Evolutionary conservation across 2,888 invertebrate species (phyloP), one percentile per base, ranked within the genome.

Genomic region (Caenorhabditis doughertyi): DNA sequence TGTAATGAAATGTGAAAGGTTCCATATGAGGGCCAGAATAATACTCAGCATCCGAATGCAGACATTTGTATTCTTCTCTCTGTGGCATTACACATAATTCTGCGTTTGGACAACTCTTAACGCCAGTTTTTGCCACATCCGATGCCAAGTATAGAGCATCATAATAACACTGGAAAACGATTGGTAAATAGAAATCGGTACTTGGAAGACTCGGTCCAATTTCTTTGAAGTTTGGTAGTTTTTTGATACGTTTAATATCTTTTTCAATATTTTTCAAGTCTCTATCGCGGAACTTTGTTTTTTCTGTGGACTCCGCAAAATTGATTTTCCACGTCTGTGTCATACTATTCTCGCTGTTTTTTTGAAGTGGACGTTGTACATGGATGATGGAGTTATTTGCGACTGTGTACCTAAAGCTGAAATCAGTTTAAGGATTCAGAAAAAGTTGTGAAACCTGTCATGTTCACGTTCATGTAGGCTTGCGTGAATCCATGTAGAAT

Each of bases 121-220:
- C 56, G 0, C 39, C 27, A 0, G 13, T 25, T 5, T 73, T 9
- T 7, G 56, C 16, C 7, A 49, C 58, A 27, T 47, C 47, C 9
- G 58, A 64, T 8, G 49, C 39, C 5, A 29, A 21, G 39, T 73
- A 72, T 23, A 73, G 68, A 0, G 42, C 44, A 18, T 73, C 55
- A 25, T 72, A 67, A 16, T 80, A 80, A 51, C 80, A 80, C 9
- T 80, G 42, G 53, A 62, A 80, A 23, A 80, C 68, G 2, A 80
- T 68, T 0, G 67, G 55, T 0, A 68, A 18, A 29, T 73, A 80
- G n/a, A 73, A 73, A 42, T 73, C 80, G 0, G 11, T 27, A 16
- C 11, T 27, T 2, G 80, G 80, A 0, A 80, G 44, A 4, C 16
- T 21, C 3, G 42, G 11, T 8, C 56, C 9, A 35, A 71, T 18